Evolutionary conservation across 2,797 vertebrate species (phyloP).

Genomic region (Hoplostethus atlanticus): DNA sequence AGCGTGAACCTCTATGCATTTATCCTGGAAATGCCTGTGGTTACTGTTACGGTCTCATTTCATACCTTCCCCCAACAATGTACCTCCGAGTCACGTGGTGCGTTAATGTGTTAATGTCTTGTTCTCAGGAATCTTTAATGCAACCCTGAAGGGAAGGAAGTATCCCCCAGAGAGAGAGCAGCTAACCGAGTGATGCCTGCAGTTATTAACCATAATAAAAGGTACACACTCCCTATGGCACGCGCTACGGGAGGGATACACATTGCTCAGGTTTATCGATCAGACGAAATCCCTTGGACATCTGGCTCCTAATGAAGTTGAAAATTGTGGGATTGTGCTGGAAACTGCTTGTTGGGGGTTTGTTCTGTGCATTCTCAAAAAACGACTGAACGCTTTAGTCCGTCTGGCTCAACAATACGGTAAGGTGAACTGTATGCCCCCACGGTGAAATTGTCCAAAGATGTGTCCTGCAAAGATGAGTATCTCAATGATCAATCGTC

Average conservation of each 20-base stretch:
- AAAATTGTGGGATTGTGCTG: slow-evolving; percentile 45
- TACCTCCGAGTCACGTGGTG: slow-evolving; percentile 6
- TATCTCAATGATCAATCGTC: too few relatives aligned
- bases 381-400: slow-evolving; percentile 4
- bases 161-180: slow-evolving; percentile 9
- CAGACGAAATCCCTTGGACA: slow-evolving; percentile 47
- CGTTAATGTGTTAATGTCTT: slow-evolving; percentile 11
- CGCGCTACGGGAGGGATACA: slow-evolving; percentile 26
- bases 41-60: neutral
- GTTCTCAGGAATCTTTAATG: neutral
- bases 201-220: slow-evolving; percentile 51
- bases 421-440: neutral
- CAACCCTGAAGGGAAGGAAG: slow-evolving; percentile 38
- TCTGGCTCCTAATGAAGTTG: slow-evolving; percentile 58
- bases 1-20: neutral
- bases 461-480: too few relatives aligned
- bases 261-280: slow-evolving; percentile 66
- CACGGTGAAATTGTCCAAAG: too few relatives aligned
- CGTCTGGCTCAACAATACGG: neutral
- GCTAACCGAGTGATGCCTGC: slow-evolving; percentile 32
- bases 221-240: slow-evolving; percentile 10
- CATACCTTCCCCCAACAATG: neutral
- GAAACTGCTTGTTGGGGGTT: neutral
- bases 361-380: neutral
- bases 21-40: neutral